Percentiles rank a stretch among this genome's conserved stretches.
phyloP scores from a whole-genome alignment of 2,797 vertebrate species.

The Myripristis jacobus region DNA sequence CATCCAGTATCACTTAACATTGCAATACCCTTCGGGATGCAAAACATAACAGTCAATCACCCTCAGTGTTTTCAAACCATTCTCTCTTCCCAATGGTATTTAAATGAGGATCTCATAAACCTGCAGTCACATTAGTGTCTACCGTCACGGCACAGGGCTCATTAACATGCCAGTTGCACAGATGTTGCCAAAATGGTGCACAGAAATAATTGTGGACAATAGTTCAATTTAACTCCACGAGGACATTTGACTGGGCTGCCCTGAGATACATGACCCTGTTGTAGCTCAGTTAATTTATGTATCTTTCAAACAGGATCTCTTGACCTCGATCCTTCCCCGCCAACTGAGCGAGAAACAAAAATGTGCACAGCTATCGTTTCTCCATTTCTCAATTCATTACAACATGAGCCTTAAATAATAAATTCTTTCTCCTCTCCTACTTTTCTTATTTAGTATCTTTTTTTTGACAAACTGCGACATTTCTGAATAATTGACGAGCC shows the following conservation, averaged over 20 bases:
- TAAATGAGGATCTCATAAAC: slow-evolving; percentile 28
- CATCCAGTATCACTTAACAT: slow-evolving; percentile 70
- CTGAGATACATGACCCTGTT: neutral
- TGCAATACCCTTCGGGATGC: slow-evolving; percentile 61
- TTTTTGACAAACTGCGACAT: slow-evolving; percentile 4
- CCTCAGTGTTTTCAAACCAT: slow-evolving; percentile 1
- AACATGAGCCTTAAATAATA: slow-evolving; percentile 41
- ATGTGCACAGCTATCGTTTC: neutral
- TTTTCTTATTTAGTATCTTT: slow-evolving; percentile 24
- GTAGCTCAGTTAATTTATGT: neutral
- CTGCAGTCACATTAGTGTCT: neutral
- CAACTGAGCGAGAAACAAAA: neutral
- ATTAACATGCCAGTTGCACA: neutral
- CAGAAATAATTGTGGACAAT: neutral
- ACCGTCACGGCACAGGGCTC: neutral
- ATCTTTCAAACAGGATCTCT: neutral
- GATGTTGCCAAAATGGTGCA: neutral
- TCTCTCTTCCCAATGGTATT: slow-evolving; percentile 10
- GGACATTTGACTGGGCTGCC: too few relatives aligned
- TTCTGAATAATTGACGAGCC: slow-evolving; percentile 62
- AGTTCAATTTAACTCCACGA: neutral
- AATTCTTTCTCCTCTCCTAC: neutral
- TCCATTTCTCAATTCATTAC: slow-evolving; percentile 2
- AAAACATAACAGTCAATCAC: slow-evolving; percentile 22
- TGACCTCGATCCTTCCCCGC: slow-evolving; percentile 2